Evolutionary conservation across 2,888 invertebrate genomes (phyloP).

Genomic region (Drosophila lacicola): DNA sequence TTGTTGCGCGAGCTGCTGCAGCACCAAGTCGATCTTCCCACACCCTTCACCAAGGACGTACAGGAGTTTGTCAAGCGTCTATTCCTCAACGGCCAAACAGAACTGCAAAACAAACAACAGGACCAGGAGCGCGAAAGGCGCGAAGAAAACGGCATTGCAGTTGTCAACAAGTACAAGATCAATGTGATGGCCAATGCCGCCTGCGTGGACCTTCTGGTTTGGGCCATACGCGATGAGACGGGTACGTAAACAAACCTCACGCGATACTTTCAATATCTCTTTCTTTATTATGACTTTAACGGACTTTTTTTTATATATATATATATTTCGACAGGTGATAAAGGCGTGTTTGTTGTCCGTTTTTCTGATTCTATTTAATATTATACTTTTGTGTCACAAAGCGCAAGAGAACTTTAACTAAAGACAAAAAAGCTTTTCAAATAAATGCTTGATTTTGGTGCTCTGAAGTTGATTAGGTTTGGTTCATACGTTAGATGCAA

Average conservation of each 20-base stretch:
- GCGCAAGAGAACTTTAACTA: too few relatives aligned
- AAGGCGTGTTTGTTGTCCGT: neutral
- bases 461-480: too few relatives aligned
- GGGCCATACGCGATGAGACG: slow-evolving; percentile 98
- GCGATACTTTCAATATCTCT: neutral
- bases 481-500: too few relatives aligned
- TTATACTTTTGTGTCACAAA: neutral
- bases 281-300: neutral
- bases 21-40: slow-evolving; percentile 94
- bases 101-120: slow-evolving; percentile 93
- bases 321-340: slow-evolving; percentile 28
- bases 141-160: slow-evolving; percentile 89
- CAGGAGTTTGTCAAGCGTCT: slow-evolving; percentile 95
- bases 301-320: slow-evolving; percentile 2
- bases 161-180: slow-evolving; percentile 95
- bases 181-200: slow-evolving; percentile 99
- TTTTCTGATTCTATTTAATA: neutral
- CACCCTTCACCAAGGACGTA: slow-evolving; percentile 96
- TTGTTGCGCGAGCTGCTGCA: slow-evolving; percentile 95
- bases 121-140: slow-evolving; percentile 94
- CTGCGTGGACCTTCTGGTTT: slow-evolving; percentile 98
- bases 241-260: slow-evolving; percentile 87
- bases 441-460: too few relatives aligned
- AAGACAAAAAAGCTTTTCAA: too few relatives aligned
- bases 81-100: slow-evolving; percentile 96